phyloP scores from a whole-genome alignment of 2,113 vertebrate species.

The Todiramphus saurophagus region DNA sequence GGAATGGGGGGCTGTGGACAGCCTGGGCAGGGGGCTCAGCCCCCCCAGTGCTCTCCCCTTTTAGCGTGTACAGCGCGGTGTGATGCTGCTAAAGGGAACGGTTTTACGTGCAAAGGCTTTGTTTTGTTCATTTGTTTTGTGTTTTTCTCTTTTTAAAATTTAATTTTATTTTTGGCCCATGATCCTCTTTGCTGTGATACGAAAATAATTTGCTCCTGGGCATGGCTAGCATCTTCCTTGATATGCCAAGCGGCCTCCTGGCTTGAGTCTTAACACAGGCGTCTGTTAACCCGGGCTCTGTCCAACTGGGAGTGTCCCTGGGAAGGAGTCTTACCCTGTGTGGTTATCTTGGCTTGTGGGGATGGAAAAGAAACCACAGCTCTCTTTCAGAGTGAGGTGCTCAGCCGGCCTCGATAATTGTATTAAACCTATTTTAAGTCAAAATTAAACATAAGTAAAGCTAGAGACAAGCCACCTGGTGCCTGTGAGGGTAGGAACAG shows the following conservation, averaged over 20 bases:
- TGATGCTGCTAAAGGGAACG: neutral
- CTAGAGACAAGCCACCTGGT: neutral
- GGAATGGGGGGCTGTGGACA: neutral
- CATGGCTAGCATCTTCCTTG: neutral
- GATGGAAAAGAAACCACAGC: neutral
- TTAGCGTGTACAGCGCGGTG: fast-evolving
- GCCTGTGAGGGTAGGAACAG: neutral
- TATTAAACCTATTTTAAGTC: neutral
- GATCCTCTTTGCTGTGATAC: neutral
- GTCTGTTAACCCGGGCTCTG: neutral
- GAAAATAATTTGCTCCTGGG: neutral
- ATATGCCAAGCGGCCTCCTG: neutral
- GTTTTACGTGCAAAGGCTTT: neutral
- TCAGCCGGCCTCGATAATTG: neutral
- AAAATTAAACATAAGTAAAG: neutral
- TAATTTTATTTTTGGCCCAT: neutral
- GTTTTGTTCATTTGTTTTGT: neutral
- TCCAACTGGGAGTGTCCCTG: neutral
- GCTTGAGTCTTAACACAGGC: neutral
- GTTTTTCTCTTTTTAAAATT: neutral
- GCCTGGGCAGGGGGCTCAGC: neutral
- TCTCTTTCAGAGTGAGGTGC: neutral
- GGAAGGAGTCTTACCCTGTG: neutral
- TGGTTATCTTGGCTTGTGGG: neutral
- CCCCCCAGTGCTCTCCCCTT: fast-evolving